Base-by-base conservation (phyloP, 2,113 vertebrate genomes). In the Perognathus longimembris region DNA sequence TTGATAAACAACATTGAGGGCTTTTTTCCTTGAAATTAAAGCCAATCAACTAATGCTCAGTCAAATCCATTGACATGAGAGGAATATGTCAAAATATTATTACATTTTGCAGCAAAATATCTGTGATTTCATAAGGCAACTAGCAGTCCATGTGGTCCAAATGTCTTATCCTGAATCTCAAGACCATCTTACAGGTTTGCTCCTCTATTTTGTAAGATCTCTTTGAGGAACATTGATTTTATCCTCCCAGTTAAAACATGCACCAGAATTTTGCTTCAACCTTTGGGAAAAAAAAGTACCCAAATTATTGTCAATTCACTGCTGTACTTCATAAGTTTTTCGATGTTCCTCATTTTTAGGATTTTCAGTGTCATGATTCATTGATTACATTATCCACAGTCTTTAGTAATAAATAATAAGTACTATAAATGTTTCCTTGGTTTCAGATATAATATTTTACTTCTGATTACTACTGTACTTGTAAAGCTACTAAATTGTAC, bases 351-450 rank as follows among this genome's bases (percentile, higher is more conserved):
- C 40, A 30, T 54, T 70, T 74, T 50, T 81, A 8, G 50, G 50
- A 17, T 32, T 85, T 82, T 66, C 8, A 40, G 6, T n/a, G 85
- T 75, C 92, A 59, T 76, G 61, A 78, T 54, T 88, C n/a, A 80
- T 26, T 74, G 34, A 40, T 36, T 30, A 61, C 77, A 34, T 91
- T 82, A 40, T 59, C 20, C 90, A 34, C 9, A 82, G 32, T 85
- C 26, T 92, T 78, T 22, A 81, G 10, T 79, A 73, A 89, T 15
- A 54, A 95, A 87, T 82, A 76, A 50, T 45, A 69, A 78, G 70
- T 40, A 40, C 40, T 34, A 3, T 54, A 50, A 81, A 30, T 89
- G 22, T 70, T 9, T 34, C 3, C 8, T 63, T 24, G 92, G 20
- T 11, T 66, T 87, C 57, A 80, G 80, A 88, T 54, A 30, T 42